Conservation (phyloP, 1,140 invertebrate genomes). For the Macrosteles quadrilineatus region DNA sequence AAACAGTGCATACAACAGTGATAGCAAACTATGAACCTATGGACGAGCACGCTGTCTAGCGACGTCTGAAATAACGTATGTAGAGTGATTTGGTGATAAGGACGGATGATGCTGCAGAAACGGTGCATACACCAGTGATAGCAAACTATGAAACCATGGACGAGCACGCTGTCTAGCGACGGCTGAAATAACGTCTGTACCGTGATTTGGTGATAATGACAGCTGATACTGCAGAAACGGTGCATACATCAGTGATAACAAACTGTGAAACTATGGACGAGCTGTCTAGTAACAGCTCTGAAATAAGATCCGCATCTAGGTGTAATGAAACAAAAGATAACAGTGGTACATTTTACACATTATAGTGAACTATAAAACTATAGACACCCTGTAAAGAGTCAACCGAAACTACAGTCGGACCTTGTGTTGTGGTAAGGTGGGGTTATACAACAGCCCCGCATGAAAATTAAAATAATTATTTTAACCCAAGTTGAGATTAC, state of each 20-base stretch:
- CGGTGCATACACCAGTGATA: slow-evolving; percentile 3
- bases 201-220: too few species aligned
- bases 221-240: neutral
- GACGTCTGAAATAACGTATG: neutral
- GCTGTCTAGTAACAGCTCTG: slow-evolving; percentile 15
- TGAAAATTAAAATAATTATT: too few species aligned
- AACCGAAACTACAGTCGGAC: too few species aligned
- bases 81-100: too few species aligned
- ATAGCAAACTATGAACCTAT: slow-evolving; percentile 10
- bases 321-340: too few species aligned
- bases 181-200: neutral
- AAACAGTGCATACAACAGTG: slow-evolving; percentile 6
- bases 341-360: too few species aligned
- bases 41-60: slow-evolving; percentile 17
- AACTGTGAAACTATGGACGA: slow-evolving; percentile 16
- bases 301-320: too few species aligned
- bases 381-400: too few species aligned
- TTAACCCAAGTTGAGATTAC: too few species aligned
- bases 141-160: slow-evolving; percentile 17
- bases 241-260: slow-evolving; percentile 1
- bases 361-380: slow-evolving; percentile 2
- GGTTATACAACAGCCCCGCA: too few species aligned
- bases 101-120: too few species aligned
- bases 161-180: slow-evolving; percentile 8
- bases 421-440: too few species aligned